Evolutionary conservation across 2,888 invertebrate genomes (phyloP).

Genomic region (Hypselothyrea guttata): DNA sequence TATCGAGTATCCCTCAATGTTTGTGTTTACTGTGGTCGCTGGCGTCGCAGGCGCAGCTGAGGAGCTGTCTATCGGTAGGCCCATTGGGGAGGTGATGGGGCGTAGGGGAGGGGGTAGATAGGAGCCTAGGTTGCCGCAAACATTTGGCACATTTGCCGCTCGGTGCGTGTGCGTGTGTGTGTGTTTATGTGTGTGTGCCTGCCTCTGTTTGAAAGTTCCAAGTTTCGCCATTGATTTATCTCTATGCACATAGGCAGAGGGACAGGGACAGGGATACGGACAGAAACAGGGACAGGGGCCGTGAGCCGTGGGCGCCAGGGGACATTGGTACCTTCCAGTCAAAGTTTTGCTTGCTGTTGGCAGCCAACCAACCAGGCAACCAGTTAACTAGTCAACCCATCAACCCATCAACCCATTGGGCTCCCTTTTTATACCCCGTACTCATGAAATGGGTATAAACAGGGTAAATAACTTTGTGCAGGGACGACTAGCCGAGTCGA

Average conservation of each 20-base stretch:
- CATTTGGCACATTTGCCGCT: slow-evolving; percentile 8
- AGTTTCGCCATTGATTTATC: slow-evolving; percentile 50
- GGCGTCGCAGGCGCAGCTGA: too few relatives aligned
- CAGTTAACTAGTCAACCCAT: slow-evolving; percentile 24
- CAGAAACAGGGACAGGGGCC: too few relatives aligned
- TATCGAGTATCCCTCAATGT: too few relatives aligned
- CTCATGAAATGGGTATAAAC: too few relatives aligned
- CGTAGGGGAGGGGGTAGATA: neutral
- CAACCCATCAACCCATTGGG: slow-evolving; percentile 24
- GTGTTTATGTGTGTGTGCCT: slow-evolving; percentile 8
- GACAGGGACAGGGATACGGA: neutral
- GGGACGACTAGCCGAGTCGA: too few relatives aligned
- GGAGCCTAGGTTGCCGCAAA: neutral
- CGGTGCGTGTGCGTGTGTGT: neutral
- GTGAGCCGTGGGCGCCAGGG: too few relatives aligned
- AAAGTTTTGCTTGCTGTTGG: slow-evolving; percentile 11
- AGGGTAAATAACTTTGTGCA: too few relatives aligned
- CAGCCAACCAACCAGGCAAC: slow-evolving; percentile 20
- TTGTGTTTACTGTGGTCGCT: too few relatives aligned
- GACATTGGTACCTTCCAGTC: slow-evolving; percentile 12
- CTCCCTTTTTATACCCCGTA: too few relatives aligned
- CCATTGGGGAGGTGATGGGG: neutral
- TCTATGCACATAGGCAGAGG: slow-evolving; percentile 17
- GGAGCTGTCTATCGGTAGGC: too few relatives aligned
- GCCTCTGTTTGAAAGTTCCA: slow-evolving; percentile 16